Evolutionary conservation across 2,113 vertebrate genomes (phyloP).

Genomic region (Psilopogon haemacephalus): DNA sequence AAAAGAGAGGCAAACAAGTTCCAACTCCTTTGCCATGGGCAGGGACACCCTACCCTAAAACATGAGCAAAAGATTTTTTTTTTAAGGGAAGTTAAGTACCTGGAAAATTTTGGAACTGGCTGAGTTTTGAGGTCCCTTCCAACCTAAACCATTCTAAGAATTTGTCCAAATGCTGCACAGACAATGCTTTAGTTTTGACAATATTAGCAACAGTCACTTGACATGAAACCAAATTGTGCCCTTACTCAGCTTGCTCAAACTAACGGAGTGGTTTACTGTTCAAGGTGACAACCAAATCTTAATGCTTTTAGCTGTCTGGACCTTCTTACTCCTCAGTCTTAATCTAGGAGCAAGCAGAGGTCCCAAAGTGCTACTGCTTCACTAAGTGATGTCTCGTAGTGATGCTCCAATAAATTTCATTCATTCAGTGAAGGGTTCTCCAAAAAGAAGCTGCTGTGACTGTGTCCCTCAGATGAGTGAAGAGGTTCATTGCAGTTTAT

Average conservation of each 20-base stretch:
- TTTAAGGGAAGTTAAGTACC: too few species aligned
- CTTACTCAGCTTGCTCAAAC: not conserved
- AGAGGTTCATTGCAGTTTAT: not conserved
- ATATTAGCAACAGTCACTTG: not conserved
- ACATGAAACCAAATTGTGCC: not conserved
- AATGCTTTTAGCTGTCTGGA: not conserved
- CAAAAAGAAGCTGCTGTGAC: not conserved
- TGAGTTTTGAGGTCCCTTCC: too few species aligned
- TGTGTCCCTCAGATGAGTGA: not conserved
- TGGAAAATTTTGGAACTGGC: too few species aligned
- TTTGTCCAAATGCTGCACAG: not conserved
- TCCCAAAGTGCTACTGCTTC: not conserved
- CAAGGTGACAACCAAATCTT: not conserved
- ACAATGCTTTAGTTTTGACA: not conserved
- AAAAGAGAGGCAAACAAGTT: too few species aligned
- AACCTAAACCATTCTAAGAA: not conserved
- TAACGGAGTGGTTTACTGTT: not conserved
- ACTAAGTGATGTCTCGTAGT: not conserved
- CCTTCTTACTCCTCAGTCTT: not conserved
- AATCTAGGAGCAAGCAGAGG: not conserved
- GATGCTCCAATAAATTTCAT: not conserved
- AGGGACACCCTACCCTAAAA: too few species aligned
- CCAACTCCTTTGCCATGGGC: too few species aligned
- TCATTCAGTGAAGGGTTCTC: not conserved
- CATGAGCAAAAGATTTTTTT: too few species aligned